These are phyloP conservation scores for Melitaea athalia DNA, from an alignment of 2,888 invertebrate species.

Conservation along the genomic window DNA sequence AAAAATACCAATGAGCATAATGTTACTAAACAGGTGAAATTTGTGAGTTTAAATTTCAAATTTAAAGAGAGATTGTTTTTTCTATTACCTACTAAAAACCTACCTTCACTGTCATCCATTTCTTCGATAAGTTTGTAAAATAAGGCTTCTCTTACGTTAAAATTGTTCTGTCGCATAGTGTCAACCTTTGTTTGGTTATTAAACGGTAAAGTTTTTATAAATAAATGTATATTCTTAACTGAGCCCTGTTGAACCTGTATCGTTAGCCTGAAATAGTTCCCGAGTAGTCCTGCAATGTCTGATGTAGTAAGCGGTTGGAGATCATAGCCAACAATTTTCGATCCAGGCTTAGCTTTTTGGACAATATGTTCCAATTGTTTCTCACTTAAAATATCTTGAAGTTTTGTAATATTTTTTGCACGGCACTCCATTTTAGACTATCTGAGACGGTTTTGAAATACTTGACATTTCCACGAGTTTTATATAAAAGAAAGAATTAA, in stretches of 20 bases:
- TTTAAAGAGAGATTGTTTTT: no score
- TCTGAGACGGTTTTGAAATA: not conserved
- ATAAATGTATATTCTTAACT: conserved; percentile 41
- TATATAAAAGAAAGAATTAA: not conserved
- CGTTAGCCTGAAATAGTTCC: conserved; percentile 60
- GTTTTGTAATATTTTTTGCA: not conserved
- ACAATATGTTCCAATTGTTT: conserved; percentile 52
- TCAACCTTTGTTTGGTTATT: conserved; percentile 61
- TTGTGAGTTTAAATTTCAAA: no score
- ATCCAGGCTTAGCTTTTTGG: conserved; percentile 39
- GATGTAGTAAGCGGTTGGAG: conserved; percentile 49
- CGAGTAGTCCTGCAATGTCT: conserved; percentile 65
- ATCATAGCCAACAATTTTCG: conserved; percentile 45
- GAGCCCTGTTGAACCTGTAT: conserved; percentile 47
- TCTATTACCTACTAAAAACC: no score
- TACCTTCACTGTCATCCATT: conserved; percentile 45
- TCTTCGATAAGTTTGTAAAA: conserved; percentile 60
- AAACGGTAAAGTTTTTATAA: conserved; percentile 46
- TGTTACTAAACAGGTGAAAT: no score
- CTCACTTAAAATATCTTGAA: conserved; percentile 50
- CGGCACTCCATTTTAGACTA: conserved; percentile 14
- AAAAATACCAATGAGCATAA: no score
- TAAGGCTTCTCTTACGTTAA: conserved; percentile 57
- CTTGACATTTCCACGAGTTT: not conserved
- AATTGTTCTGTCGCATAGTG: conserved; percentile 56